phyloP scores from a whole-genome alignment of 2,113 vertebrate species.

The Tychaedon coryphoeus region DNA sequence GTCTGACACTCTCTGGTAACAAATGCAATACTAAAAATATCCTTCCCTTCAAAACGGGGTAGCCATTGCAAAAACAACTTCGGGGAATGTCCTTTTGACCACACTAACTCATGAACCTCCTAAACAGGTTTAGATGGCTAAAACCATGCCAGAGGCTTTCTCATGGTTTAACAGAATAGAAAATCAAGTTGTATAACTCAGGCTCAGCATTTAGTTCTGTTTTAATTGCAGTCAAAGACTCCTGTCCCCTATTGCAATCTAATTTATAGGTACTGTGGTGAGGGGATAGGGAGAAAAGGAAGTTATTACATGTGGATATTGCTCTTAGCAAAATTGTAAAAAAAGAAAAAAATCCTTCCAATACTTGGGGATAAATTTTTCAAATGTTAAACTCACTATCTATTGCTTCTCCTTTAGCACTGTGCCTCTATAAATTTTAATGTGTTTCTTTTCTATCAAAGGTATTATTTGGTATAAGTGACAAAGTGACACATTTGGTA shows the following conservation, averaged over 20 bases:
- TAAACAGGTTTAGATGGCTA: neutral
- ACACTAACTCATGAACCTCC: neutral
- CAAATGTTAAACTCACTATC: neutral
- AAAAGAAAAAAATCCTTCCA: neutral
- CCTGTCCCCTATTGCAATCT: neutral
- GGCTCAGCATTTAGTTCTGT: neutral
- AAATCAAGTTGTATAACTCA: neutral
- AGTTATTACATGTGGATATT: neutral
- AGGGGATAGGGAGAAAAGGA: neutral
- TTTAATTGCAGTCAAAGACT: neutral
- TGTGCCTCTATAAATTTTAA: conserved; percentile 24
- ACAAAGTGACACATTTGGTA: conserved; percentile 40
- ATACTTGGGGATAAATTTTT: neutral
- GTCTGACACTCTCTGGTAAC: neutral
- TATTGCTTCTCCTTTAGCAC: conserved; percentile 1
- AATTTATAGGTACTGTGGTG: neutral
- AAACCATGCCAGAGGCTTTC: neutral
- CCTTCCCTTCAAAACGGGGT: neutral
- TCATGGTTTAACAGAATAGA: neutral
- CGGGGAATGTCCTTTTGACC: neutral
- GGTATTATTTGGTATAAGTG: conserved; percentile 33
- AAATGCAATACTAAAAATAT: neutral
- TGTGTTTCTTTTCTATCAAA: conserved; percentile 21
- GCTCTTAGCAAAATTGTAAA: neutral
- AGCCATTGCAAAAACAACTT: neutral